These are phyloP conservation scores for Crax fasciolata DNA, from an alignment of 2,797 vertebrate species.

Conservation along the genomic window DNA sequence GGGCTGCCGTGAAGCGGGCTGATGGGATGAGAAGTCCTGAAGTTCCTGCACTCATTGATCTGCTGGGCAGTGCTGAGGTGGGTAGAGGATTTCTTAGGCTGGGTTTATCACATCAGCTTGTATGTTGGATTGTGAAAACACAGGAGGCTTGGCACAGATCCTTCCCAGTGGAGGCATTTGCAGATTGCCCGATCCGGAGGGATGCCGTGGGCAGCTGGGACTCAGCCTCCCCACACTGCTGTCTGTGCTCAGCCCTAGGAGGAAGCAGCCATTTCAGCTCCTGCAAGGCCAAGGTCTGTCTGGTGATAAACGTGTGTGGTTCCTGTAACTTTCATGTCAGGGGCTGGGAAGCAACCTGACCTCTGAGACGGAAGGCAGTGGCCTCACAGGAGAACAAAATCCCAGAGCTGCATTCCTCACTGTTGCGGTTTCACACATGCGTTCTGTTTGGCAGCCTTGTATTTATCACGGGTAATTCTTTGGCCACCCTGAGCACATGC, in stretches of 20 bases:
- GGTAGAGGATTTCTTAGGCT: not conserved
- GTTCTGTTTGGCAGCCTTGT: not conserved
- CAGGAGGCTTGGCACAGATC: not conserved
- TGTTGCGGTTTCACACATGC: constrained; percentile 22
- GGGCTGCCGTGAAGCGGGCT: not conserved
- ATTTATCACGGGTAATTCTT: not conserved
- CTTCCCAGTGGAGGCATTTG: not conserved
- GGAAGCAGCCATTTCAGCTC: constrained; percentile 13
- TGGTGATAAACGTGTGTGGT: not conserved
- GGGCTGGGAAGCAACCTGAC: constrained; percentile 36
- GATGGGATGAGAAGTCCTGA: not conserved
- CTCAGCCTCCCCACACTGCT: rapidly evolving
- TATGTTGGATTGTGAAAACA: not conserved
- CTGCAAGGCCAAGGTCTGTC: not conserved
- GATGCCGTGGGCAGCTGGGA: rapidly evolving
- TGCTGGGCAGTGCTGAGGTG: not conserved
- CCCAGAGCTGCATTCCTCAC: not conserved
- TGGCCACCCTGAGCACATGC: not conserved
- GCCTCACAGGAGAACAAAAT: not conserved
- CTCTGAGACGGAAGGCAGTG: not conserved
- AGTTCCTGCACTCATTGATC: not conserved
- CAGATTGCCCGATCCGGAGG: rapidly evolving
- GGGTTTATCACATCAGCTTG: not conserved
- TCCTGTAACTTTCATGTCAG: not conserved
- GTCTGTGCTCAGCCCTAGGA: not conserved